Base-by-base conservation (phyloP, 2,888 invertebrate genomes). In the Macrophya alboannulata region DNA sequence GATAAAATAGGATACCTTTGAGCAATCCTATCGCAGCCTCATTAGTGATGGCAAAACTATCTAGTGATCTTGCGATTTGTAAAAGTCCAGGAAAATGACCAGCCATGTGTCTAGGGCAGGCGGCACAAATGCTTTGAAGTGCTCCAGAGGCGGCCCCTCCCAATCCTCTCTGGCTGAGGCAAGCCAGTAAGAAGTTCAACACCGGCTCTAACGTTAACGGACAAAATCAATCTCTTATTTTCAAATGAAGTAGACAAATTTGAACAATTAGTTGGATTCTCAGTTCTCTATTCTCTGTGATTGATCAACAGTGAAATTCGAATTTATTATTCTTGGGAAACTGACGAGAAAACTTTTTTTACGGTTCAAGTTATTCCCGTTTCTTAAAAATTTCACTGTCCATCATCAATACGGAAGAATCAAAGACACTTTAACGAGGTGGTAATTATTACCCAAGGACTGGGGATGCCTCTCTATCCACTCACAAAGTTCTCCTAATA, bases 401-500 rank as follows among this genome's bases (percentile, higher is more conserved):
- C 31, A 31, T 62, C 21, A 5, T 17, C 17, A 31, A 68, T 15
- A 37, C 21, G 45, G 45, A 45, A 43, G 21, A 74, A 74, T 21
- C 1, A 40, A 40, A n/a, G 21, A 9, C 25, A 45, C 25, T 1
- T 45, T 43, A 74, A 74, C 43, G 45, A 10, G 74, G 17, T 74
- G 48, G 37, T 51, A 65, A 37, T 82, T 85, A 88, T 91, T 92
- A 95, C 96, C 95, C 89, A 99, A 94, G 81, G 97, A 96, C 88
- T 96, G 96, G 0, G 98, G 96, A 94, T 99, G 98, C 89, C 96
- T 95, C 91, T 98, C 97, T 84, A 99, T 97, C 99, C 99, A 99
- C 93, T 99, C 99, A 92, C 98, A 97, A 62, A 99, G 95, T 94
- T 99, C 98, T 0, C 98, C 99, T 74, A 99, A 94, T 79, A 99